These are phyloP conservation scores for Trichogramma evanescens DNA, from an alignment of 2,888 invertebrate genomes.

Conservation along the genomic window DNA sequence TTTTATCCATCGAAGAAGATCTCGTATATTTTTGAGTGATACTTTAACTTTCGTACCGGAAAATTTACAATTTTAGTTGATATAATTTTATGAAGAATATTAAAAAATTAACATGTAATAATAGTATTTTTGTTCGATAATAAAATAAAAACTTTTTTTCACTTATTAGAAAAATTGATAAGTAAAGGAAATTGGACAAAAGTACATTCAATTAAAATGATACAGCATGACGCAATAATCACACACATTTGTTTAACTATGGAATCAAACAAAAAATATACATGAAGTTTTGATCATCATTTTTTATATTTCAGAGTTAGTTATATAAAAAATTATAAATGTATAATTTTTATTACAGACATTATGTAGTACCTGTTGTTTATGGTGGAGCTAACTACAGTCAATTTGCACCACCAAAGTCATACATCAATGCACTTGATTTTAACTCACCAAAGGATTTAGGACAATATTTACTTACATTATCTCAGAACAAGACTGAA, in stretches of 20 bases:
- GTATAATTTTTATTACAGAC: conserved; percentile 23
- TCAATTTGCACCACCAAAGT: conserved; percentile 54
- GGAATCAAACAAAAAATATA: neutral
- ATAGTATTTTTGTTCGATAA: too few relatives aligned
- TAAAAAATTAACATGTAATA: too few relatives aligned
- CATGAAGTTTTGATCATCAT: neutral
- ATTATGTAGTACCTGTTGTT: conserved; percentile 57
- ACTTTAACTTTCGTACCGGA: too few relatives aligned
- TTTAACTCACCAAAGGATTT: conserved; percentile 54
- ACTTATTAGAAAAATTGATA: too few relatives aligned
- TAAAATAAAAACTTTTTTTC: too few relatives aligned
- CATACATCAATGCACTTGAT: conserved; percentile 61
- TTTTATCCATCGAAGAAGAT: too few relatives aligned
- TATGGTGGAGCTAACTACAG: conserved; percentile 63
- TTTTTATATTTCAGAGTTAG: neutral
- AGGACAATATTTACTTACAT: conserved; percentile 52
- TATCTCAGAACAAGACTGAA: conserved; percentile 51
- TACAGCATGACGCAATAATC: neutral
- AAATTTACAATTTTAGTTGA: too few relatives aligned
- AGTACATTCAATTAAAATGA: too few relatives aligned
- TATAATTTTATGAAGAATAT: too few relatives aligned
- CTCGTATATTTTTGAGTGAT: too few relatives aligned
- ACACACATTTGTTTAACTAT: neutral
- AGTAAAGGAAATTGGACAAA: too few relatives aligned
- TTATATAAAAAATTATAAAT: neutral